Evolutionary conservation across 1,140 invertebrate species (phyloP), one percentile per base, ranked within the genome.

Genomic region (Drosophila leontia): DNA sequence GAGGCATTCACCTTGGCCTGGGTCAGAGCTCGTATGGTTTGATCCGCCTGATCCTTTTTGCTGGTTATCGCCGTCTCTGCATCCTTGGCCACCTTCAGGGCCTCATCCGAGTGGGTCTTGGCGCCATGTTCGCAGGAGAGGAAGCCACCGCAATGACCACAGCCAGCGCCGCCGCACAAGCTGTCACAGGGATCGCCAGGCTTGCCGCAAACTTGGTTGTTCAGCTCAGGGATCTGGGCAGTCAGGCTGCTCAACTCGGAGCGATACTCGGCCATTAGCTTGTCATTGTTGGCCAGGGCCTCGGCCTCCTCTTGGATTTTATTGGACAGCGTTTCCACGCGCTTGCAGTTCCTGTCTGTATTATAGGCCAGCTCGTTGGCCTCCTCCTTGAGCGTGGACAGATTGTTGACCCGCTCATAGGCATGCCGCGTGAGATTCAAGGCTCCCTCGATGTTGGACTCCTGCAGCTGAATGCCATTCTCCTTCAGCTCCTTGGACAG

Each of bases 381-480:
- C 79, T 97, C 95, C 93, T 95, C 92, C 93, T 95, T 82, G 94
- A 97, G 83, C 93, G 95, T 91, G 3, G 87, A 69, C 47, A 93
- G 67, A 34, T 75, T 76, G 53, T 75, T 79, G 0, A 92, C 92
- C 94, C 95, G 90, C 94, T 95, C 93, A 96, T 98, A 94, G 94
- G 97, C 95, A 77, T 95, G 93, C 29, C 96, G 94, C 0, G 98
- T 99, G 4, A 99, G 95, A 91, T 97, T 98, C 47, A 99, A 94
- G 3, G 98, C 98, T 48, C 98, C 98, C 94, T 98, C 97, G 41
- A 99, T 97, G 93, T 99, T 98, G 6, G 96, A 97, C 93, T 99
- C 98, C 93, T 99, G 98, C 32, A 99, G 94, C 86, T 96, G 95
- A 1, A 97, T 99, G 12, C 97, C 97, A 90, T 98, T 97, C 59